phyloP scores from a whole-genome alignment of 2,113 vertebrate species.

The Bostrychus sinensis region DNA sequence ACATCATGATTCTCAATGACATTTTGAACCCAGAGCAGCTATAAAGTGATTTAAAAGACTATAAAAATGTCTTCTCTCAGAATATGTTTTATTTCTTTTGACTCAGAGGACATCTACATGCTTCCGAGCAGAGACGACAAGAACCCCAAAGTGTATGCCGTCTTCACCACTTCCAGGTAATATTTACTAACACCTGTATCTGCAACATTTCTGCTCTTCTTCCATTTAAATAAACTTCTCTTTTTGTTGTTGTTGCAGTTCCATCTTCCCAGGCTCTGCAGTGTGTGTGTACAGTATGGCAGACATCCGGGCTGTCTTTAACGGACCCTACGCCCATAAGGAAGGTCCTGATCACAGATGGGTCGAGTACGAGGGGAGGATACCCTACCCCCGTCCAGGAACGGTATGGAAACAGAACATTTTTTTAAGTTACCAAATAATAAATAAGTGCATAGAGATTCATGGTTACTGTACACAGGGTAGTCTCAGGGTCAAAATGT shows the following conservation, averaged over 20 bases:
- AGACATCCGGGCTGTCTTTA: conserved; percentile 92
- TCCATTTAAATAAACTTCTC: not conserved
- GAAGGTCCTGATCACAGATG: conserved; percentile 93
- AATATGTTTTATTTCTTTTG: conserved; percentile 15
- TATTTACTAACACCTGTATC: not conserved
- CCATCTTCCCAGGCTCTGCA: conserved; percentile 97
- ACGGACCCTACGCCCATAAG: conserved; percentile 96
- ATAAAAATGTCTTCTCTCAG: conserved; percentile 1
- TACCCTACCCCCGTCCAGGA: conserved; percentile 94
- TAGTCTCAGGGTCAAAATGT: conserved; percentile 18
- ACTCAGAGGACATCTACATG: conserved; percentile 93
- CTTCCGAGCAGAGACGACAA: conserved; percentile 93
- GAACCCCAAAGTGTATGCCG: conserved; percentile 91
- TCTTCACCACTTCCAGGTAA: conserved; percentile 97
- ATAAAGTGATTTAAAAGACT: no score
- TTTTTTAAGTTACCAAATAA: not conserved
- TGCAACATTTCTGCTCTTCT: not conserved
- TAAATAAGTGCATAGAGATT: not conserved
- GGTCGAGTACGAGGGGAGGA: conserved; percentile 93
- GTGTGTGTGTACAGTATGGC: conserved; percentile 97
- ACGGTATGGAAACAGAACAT: conserved; percentile 71
- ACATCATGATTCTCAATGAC: no score
- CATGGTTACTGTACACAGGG: conserved; percentile 18
- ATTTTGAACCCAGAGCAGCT: no score
- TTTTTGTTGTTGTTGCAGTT: conserved; percentile 77